phyloP scores from a whole-genome alignment of 2,888 invertebrate species.

The Drosophila demipolita region DNA sequence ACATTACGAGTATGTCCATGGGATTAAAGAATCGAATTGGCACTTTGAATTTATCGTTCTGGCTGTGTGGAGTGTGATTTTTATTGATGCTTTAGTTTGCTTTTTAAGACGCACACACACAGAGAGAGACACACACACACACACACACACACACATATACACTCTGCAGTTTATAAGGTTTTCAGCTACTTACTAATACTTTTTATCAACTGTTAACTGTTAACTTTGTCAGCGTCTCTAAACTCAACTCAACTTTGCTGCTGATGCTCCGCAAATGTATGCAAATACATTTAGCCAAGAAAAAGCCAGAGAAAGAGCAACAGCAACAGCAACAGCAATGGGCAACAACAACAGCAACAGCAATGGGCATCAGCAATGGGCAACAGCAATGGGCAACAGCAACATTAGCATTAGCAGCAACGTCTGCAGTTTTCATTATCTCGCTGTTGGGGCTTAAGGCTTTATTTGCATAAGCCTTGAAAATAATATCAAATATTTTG shows the following conservation, averaged over 20 bases:
- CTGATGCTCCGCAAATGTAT: slow-evolving; percentile 55
- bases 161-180: slow-evolving; percentile 8
- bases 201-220: slow-evolving; percentile 54
- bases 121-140: slow-evolving; percentile 6
- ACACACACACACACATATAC: neutral
- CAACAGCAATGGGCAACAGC: neutral
- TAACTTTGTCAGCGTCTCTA: slow-evolving; percentile 32
- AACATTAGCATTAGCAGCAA: slow-evolving; percentile 13
- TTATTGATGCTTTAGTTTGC: slow-evolving; percentile 70
- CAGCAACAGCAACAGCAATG: slow-evolving; percentile 9
- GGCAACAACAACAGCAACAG: neutral
- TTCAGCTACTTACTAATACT: slow-evolving; percentile 57
- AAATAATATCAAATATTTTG: slow-evolving; percentile 78
- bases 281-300: slow-evolving; percentile 53
- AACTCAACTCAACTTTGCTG: slow-evolving; percentile 9
- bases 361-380: neutral
- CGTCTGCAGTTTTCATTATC: slow-evolving; percentile 73
- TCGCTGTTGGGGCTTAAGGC: slow-evolving; percentile 50
- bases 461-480: slow-evolving; percentile 77
- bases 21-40: slow-evolving; percentile 78
- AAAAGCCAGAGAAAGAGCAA: neutral
- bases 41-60: slow-evolving; percentile 76
- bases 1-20: slow-evolving; percentile 73
- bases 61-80: slow-evolving; percentile 73
- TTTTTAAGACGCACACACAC: slow-evolving; percentile 27